These are phyloP conservation scores for Ciconia nigra DNA, from an alignment of 2,797 vertebrate species.

Conservation along the genomic window DNA sequence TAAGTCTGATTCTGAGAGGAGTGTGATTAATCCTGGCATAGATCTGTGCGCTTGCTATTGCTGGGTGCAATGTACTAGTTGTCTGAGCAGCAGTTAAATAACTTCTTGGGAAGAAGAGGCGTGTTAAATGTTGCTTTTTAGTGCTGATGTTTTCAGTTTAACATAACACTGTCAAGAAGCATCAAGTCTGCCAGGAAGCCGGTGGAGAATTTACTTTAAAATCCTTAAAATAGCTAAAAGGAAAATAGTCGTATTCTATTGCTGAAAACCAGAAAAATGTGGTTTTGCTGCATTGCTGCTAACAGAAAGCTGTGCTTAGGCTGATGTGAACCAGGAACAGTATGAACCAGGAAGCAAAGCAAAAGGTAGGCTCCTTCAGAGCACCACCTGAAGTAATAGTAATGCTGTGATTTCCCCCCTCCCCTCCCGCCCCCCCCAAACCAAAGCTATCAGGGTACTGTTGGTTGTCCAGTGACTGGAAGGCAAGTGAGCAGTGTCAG, in stretches of 20 bases:
- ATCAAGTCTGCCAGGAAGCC: neutral
- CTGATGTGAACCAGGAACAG: neutral
- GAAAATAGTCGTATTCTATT: neutral
- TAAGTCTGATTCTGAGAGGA: neutral
- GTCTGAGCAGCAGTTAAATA: neutral
- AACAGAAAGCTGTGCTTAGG: neutral
- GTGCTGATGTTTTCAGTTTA: neutral
- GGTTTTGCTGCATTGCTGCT: neutral
- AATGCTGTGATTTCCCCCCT: neutral
- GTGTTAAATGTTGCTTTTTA: neutral
- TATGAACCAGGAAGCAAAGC: neutral
- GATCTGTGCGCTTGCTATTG: neutral
- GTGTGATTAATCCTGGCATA: slow-evolving; percentile 8
- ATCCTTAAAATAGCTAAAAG: neutral
- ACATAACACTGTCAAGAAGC: neutral
- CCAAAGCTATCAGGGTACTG: neutral
- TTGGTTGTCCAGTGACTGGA: neutral
- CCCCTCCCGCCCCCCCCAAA: neutral
- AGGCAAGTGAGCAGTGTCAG: neutral
- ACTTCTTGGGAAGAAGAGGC: neutral
- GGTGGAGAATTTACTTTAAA: neutral
- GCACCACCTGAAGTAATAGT: neutral
- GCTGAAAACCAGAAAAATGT: neutral
- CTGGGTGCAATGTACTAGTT: neutral
- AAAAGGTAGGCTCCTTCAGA: neutral